Conservation (phyloP, 2,888 invertebrate species). For the Labia minor region DNA sequence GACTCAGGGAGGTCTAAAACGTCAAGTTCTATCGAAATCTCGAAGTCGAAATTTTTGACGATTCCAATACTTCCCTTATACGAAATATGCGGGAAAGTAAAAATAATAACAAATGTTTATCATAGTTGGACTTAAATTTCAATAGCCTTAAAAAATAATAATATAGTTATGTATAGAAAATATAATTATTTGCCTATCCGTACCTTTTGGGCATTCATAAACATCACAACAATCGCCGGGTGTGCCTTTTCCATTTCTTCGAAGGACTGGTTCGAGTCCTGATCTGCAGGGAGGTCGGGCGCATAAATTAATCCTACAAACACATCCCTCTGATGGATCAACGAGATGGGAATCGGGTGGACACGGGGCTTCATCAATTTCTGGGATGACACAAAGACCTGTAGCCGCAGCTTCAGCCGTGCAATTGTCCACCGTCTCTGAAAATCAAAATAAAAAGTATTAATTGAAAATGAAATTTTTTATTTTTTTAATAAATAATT, state of each 20-base stretch:
- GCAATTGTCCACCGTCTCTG: not conserved
- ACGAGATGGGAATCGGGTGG: conserved; percentile 28
- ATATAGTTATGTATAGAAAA: no score
- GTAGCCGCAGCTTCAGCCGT: conserved; percentile 5
- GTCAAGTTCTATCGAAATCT: no score
- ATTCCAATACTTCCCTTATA: no score
- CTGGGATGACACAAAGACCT: conserved; percentile 15
- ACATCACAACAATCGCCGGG: conserved; percentile 34
- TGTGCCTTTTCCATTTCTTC: conserved; percentile 28
- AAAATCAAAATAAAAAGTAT: not conserved
- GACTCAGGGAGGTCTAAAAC: no score
- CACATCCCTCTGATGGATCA: conserved; percentile 26
- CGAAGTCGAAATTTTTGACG: no score
- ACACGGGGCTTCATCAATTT: conserved; percentile 27
- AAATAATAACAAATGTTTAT: no score
- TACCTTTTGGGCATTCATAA: conserved; percentile 31
- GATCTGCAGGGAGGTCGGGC: conserved; percentile 27
- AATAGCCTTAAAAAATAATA: no score
- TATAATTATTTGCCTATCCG: no score
- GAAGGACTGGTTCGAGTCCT: conserved; percentile 24
- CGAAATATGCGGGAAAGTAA: no score
- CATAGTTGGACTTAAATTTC: no score
- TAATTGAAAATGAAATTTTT: not conserved
- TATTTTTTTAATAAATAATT: not conserved
- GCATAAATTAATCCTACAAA: conserved; percentile 27